phyloP scores from a whole-genome alignment of 2,797 vertebrate genomes.

The Mastacembelus armatus region DNA sequence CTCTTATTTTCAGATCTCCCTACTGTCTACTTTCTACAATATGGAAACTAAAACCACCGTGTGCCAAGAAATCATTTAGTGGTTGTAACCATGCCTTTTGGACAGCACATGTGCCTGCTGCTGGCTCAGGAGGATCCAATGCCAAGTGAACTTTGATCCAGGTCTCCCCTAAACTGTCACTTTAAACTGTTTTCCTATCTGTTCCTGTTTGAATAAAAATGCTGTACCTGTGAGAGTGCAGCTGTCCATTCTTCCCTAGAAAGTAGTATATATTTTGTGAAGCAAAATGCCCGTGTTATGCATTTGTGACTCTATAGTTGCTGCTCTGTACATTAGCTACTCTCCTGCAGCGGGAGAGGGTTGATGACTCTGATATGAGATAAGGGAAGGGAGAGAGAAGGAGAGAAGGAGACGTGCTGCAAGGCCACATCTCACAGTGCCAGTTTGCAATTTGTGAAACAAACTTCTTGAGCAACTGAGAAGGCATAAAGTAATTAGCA shows the following conservation, averaged over 20 bases:
- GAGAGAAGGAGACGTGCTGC: conserved; percentile 24
- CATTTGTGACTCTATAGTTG: background rate
- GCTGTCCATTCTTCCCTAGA: background rate
- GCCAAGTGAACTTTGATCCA: conserved; percentile 13
- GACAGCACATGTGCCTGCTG: conserved; percentile 5
- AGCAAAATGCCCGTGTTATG: background rate
- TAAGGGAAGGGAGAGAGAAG: background rate
- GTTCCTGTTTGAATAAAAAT: background rate
- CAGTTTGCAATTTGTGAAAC: background rate
- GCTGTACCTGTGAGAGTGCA: background rate
- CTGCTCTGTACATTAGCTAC: background rate
- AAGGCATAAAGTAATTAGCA: conserved; percentile 32
- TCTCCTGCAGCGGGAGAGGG: conserved; percentile 1
- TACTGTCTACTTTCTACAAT: background rate
- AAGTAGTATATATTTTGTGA: background rate
- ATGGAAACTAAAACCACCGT: background rate
- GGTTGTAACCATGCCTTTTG: conserved; percentile 3
- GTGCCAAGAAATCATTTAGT: conserved; percentile 4
- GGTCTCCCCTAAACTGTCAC: background rate
- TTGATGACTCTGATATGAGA: conserved; percentile 25
- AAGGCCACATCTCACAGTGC: conserved; percentile 17
- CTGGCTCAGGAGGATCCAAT: background rate
- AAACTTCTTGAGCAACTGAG: background rate
- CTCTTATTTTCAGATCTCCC: background rate
- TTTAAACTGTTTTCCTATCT: background rate